A percentile compares a stretch with the other conserved stretches of the same genome.
Conservation (phyloP, 1,140 invertebrate genomes). For the Anastrepha obliqua region DNA sequence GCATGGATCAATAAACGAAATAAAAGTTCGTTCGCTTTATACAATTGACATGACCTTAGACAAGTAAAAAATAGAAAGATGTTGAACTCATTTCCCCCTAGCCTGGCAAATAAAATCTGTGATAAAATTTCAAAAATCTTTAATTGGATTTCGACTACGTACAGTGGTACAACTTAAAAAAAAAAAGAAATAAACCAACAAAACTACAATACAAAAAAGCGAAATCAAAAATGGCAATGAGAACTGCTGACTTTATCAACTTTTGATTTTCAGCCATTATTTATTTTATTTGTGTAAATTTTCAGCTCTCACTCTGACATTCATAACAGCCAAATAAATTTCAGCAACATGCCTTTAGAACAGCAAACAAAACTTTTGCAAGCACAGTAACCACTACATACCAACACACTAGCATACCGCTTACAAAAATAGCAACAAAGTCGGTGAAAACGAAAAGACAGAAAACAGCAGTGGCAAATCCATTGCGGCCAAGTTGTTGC, state of each 20-base stretch:
- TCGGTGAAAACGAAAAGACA: not conserved
- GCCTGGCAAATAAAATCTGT: slow-evolving; percentile 16
- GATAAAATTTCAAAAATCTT: slow-evolving; percentile 28
- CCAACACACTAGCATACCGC: not conserved
- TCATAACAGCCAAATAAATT: slow-evolving; percentile 51
- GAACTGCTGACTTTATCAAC: slow-evolving; percentile 44
- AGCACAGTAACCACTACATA: not conserved
- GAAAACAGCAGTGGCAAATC: slow-evolving; percentile 2
- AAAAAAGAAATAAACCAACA: not conserved
- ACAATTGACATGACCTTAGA: not conserved
- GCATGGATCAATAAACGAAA: too few relatives aligned
- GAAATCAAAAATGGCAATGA: not conserved
- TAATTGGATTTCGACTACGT: slow-evolving; percentile 5
- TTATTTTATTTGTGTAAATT: slow-evolving; percentile 21
- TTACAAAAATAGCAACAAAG: slow-evolving; percentile 2
- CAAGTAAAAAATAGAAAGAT: not conserved
- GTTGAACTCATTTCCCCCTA: not conserved
- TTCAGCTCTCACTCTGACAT: slow-evolving; percentile 22
- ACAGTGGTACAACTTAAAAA: not conserved
- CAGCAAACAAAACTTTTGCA: slow-evolving; percentile 37
- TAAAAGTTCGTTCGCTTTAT: not conserved
- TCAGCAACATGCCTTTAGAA: slow-evolving; percentile 46
- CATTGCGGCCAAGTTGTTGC: slow-evolving; percentile 42
- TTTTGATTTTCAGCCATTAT: slow-evolving; percentile 47
- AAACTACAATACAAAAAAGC: not conserved